Evolutionary conservation across 2,888 invertebrate species (phyloP), one percentile per base, ranked within the genome.

Genomic region (Sturmia bella): DNA sequence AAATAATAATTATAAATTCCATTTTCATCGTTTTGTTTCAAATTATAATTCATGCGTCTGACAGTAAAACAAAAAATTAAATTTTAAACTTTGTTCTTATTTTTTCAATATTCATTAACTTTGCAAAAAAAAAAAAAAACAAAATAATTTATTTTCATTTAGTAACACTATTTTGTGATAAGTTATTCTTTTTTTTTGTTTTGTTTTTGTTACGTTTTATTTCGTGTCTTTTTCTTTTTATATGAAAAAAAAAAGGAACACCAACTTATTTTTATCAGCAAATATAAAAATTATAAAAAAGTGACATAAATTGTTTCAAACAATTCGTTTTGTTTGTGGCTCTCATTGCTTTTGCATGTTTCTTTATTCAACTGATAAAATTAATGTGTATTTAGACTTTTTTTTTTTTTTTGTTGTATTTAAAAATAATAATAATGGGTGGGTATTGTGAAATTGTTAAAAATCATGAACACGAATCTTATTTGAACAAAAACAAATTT

Each of bases 11-110:
- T 77, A 77, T 54, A 39, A 74, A 48, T 48, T 52, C 12, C 17
- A 43, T 32, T 77, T 70, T 70, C 77, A 77, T 77, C 77, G 77
- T 77, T 77, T 69, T 63, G 63, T 70, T 77, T 54, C 59, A 57
- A 27, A 48, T 39, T 12, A 57, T 27, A 54, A 15, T 59, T 48
- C 3, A 59, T 24, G 24, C 32, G 19, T 32, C 39, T 4, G 50
- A 13, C 7, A n/a, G 45, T 9, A 6, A 3, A 17, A 39, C 39
- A 9, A 43, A 13, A 61, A 59, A 3, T 12, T 27, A 13, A 32
- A 37, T 70, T 63, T 70, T 48, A 77, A 37, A 69, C 17, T 69
- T 45, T 37, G 19, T n/a, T 52, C 39, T 57, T 69, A 1, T 39
- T 19, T 52, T 66, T 48, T n/a, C 27, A 12, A 48, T 11, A 56